Evolutionary conservation across 2,888 invertebrate genomes (phyloP).

Genomic region (Ctena decussata): DNA sequence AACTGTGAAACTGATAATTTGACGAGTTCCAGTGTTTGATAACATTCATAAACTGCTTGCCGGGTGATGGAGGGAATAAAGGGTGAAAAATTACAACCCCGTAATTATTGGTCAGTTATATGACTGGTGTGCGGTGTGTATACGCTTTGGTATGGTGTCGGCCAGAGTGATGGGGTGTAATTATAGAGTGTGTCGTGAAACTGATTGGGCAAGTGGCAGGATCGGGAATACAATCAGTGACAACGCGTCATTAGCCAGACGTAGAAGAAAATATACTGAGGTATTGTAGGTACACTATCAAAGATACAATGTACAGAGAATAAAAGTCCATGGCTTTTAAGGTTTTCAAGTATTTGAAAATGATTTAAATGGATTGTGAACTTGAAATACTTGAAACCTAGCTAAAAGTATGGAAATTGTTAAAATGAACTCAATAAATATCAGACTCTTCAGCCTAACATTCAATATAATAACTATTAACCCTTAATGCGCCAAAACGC

Average conservation of each 20-base stretch:
- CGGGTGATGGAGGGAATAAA: conserved; percentile 14
- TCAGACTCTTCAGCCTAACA: no score
- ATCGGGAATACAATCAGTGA: not conserved
- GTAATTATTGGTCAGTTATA: conserved; percentile 38
- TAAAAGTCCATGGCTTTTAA: not conserved
- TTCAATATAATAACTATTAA: no score
- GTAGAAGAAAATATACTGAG: not conserved
- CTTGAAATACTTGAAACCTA: no score
- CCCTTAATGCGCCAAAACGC: no score
- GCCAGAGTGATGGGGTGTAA: not conserved
- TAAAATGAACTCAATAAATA: no score
- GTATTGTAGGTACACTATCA: not conserved
- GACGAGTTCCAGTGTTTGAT: not conserved
- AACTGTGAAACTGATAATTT: conserved; percentile 5
- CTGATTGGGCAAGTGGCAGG: conserved; percentile 10
- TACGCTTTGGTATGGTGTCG: not conserved
- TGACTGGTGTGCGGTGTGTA: not conserved
- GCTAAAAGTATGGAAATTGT: no score
- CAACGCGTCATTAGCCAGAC: conserved; percentile 1
- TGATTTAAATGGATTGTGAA: not conserved
- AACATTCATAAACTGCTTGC: conserved; percentile 9
- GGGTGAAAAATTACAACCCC: conserved; percentile 36
- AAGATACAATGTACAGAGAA: not conserved
- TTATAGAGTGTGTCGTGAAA: not conserved
- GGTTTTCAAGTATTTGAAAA: not conserved